Conservation (phyloP, 2,113 vertebrate genomes). For the Cyanocitta stelleri region DNA sequence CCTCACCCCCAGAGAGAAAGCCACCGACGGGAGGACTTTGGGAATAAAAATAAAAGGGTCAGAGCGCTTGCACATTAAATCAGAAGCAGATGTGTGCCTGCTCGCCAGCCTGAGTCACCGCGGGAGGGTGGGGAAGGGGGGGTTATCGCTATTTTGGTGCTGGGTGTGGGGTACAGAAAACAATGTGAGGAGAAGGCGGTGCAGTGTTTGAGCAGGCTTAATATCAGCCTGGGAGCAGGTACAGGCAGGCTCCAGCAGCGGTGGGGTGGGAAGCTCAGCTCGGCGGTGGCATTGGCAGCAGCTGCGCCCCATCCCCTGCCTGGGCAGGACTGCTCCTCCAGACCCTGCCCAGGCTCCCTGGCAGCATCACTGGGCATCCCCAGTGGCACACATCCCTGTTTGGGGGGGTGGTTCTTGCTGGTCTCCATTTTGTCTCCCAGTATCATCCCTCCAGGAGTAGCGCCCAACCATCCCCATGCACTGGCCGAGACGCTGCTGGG, state of each 20-base stretch:
- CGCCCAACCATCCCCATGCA: accelerated
- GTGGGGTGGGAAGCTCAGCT: slow-evolving; percentile 15
- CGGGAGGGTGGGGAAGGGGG: slow-evolving; percentile 52
- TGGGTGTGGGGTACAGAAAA: slow-evolving; percentile 69
- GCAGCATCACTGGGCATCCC: not conserved
- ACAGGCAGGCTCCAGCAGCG: slow-evolving; percentile 54
- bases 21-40: not conserved
- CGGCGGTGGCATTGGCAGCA: not conserved
- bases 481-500: accelerated
- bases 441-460: not conserved
- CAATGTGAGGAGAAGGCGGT: slow-evolving; percentile 66
- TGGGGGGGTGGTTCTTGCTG: not conserved
- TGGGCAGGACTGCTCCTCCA: not conserved
- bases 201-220: slow-evolving; percentile 62
- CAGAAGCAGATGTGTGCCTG: slow-evolving; percentile 70
- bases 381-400: not conserved
- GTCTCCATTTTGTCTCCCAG: accelerated
- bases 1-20: not conserved
- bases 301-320: not conserved
- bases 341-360: not conserved
- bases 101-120: slow-evolving; percentile 65
- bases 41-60: slow-evolving; percentile 50
- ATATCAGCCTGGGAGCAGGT: slow-evolving; percentile 63
- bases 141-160: slow-evolving; percentile 67
- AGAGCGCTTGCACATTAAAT: slow-evolving; percentile 52